Conservation (phyloP, 2,113 vertebrate genomes). For the Rhynchomys soricoides region DNA sequence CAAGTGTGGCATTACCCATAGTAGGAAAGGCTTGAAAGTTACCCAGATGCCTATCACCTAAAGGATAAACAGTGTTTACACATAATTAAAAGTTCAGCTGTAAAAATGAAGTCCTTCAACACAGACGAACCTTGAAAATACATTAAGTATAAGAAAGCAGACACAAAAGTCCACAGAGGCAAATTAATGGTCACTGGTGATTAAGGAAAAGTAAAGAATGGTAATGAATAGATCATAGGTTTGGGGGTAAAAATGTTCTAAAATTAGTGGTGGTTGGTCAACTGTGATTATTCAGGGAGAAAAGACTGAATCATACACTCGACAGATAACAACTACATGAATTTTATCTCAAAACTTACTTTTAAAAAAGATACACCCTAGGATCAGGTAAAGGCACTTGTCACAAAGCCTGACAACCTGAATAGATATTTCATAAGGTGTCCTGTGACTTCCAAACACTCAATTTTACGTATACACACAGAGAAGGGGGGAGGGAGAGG, state of each 20-base stretch:
- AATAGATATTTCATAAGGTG: not conserved
- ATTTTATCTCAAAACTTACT: not conserved
- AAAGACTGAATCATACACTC: not conserved
- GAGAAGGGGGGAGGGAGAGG: too few species aligned
- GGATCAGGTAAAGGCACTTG: not conserved
- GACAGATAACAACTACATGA: not conserved
- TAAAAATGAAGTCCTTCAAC: not conserved
- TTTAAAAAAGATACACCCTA: not conserved
- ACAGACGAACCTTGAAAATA: not conserved
- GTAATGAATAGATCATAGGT: not conserved
- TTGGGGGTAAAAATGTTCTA: not conserved
- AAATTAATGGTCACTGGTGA: not conserved
- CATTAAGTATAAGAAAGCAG: not conserved
- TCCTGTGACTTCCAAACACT: not conserved
- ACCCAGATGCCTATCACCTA: not conserved
- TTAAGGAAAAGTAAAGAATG: not conserved
- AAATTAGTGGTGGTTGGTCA: not conserved
- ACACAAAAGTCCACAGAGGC: not conserved
- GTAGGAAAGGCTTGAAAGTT: not conserved
- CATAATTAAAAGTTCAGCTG: not conserved
- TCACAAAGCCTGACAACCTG: not conserved
- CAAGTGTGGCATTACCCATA: not conserved
- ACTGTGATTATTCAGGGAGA: not conserved
- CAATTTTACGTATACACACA: not conserved
- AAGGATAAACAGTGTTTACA: not conserved